A percentile compares a stretch with the other conserved stretches of the same genome.
These are phyloP conservation scores for Lamellibrachia satsuma DNA, from an alignment of 2,888 invertebrate genomes.

Conservation along the genomic window DNA sequence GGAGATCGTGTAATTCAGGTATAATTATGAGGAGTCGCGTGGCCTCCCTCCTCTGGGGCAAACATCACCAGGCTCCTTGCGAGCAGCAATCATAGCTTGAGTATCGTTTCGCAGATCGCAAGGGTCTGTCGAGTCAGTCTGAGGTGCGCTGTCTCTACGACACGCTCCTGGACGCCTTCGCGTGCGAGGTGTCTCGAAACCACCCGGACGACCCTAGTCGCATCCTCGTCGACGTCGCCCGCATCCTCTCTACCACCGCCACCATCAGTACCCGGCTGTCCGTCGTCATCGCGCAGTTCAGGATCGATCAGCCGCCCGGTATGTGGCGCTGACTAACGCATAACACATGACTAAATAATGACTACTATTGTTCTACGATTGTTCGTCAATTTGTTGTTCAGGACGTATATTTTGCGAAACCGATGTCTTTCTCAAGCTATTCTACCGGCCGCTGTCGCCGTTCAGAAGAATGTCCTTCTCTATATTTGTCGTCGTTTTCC, in stretches of 20 bases:
- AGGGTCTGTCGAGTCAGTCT: slow-evolving; percentile 39
- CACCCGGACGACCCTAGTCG: slow-evolving; percentile 45
- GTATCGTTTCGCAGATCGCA: slow-evolving; percentile 41
- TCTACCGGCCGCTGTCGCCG: too few relatives aligned
- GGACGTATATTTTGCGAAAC: too few relatives aligned
- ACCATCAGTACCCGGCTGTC: slow-evolving; percentile 45
- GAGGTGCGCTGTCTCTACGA: slow-evolving; percentile 45
- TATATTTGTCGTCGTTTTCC: too few relatives aligned
- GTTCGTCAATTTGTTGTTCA: too few relatives aligned
- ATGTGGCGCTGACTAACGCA: not conserved
- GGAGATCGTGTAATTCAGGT: too few relatives aligned
- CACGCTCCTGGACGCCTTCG: slow-evolving; percentile 50
- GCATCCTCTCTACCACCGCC: slow-evolving; percentile 46
- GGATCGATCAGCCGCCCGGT: slow-evolving; percentile 42
- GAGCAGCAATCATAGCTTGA: not conserved
- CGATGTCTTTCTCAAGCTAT: too few relatives aligned
- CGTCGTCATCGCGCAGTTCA: slow-evolving; percentile 45
- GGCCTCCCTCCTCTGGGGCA: too few relatives aligned
- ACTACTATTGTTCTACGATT: too few relatives aligned
- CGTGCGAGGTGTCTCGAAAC: slow-evolving; percentile 42
- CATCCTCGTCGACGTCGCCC: slow-evolving; percentile 48
- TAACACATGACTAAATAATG: too few relatives aligned
- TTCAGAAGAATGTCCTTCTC: too few relatives aligned
- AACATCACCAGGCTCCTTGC: not conserved
- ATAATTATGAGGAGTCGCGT: too few relatives aligned